Evolutionary conservation across 1,140 invertebrate genomes (phyloP), one percentile per base, ranked within the genome.

Genomic region (Choristoneura fumiferana): DNA sequence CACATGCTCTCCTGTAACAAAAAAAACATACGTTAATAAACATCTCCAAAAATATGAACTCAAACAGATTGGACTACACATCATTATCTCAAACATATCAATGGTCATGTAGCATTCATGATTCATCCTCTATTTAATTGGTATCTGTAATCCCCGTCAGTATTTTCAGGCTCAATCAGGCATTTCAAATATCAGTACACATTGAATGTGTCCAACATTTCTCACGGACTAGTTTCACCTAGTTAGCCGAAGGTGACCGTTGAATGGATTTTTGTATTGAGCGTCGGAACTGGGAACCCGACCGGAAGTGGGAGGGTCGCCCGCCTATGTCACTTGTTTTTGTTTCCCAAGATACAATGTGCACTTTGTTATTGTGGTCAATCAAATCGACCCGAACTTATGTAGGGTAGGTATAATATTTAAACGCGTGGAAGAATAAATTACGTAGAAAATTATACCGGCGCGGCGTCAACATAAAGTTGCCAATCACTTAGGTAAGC

Each of bases 1-100:
- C 89, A 90, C 87, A 90, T 90, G 87, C 84, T 89, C 84, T 86
- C 87, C 89, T 90, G 80, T 39, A 89, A 90, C 77, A 80, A 78
- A 49, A 43, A 60, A 55, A 12, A 54, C 34, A 54, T 54, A 37
- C 8, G 14, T 53, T 40, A 9, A 13, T 29, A 57, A 49, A 54
- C 22, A 29, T 3, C 22, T 29, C 22, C 22, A 29, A n/a, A n/a
- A n/a, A n/a, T n/a, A n/a, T n/a, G n/a, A n/a, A n/a, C n/a, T n/a
- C n/a, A n/a, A n/a, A n/a, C n/a, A n/a, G n/a, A n/a, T n/a, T n/a
- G n/a, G n/a, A n/a, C n/a, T n/a, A n/a, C n/a, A n/a, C n/a, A n/a
- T n/a, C n/a, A n/a, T n/a, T n/a, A n/a, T n/a, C n/a, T n/a, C n/a
- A n/a, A n/a, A n/a, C n/a, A n/a, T n/a, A n/a, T n/a, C n/a, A n/a